phyloP scores from a whole-genome alignment of 2,797 vertebrate species.

The Microctenopoma stevenorrisi region DNA sequence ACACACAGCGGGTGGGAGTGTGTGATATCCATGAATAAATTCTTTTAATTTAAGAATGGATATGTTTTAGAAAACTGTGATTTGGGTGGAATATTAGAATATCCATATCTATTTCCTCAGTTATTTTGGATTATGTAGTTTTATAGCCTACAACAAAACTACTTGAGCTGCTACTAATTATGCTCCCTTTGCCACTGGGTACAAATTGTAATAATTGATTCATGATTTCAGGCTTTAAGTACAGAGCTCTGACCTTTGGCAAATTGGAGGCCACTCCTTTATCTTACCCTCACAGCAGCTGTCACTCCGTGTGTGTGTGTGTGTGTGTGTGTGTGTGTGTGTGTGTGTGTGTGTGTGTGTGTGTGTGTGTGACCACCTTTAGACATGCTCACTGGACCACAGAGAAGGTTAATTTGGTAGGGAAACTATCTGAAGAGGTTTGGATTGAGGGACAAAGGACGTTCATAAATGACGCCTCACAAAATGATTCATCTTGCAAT shows the following conservation, averaged over 20 bases:
- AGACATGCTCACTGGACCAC: constrained; percentile 52
- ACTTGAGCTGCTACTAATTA: background rate
- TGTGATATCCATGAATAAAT: constrained; percentile 8
- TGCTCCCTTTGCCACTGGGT: constrained; percentile 20
- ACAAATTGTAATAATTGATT: constrained; percentile 56
- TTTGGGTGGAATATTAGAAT: background rate
- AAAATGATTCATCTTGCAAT: constrained; percentile 11
- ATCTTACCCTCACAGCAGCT: constrained; percentile 60
- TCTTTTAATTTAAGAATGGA: constrained; percentile 38
- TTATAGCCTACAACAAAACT: background rate
- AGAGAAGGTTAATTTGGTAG: constrained; percentile 50
- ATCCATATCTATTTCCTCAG: background rate
- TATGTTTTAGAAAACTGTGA: background rate
- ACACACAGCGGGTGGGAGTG: constrained; percentile 19
- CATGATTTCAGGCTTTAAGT: constrained; percentile 27
- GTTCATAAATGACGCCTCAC: constrained; percentile 7
- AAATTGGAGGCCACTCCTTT: constrained; percentile 60
- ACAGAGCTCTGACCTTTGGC: constrained; percentile 62
- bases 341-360: constrained; percentile 22
- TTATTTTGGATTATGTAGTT: background rate
- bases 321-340: constrained; percentile 22
- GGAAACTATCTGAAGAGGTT: constrained; percentile 32
- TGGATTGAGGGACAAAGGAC: constrained; percentile 36
- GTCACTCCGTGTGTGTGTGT: constrained; percentile 43
- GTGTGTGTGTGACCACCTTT: constrained; percentile 41